Evolutionary conservation across 1,140 invertebrate genomes (phyloP).

Genomic region (Lasioglossum albipes): DNA sequence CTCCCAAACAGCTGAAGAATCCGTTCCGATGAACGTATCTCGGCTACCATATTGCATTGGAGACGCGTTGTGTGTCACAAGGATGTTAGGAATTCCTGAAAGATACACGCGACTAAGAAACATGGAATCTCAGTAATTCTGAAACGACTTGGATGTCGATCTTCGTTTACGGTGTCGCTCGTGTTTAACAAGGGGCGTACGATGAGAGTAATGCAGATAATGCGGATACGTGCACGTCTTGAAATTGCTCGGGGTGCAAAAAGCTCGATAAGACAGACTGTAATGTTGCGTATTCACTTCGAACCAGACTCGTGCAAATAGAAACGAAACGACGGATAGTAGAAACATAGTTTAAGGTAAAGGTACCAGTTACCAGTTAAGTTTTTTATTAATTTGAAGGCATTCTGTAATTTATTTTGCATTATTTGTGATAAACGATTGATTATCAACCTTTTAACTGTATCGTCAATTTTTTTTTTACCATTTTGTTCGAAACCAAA

Average conservation of each 20-base stretch:
- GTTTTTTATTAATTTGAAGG: no score
- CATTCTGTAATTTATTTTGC: no score
- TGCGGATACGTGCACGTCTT: not conserved
- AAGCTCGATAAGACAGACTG: not conserved
- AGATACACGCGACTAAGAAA: not conserved
- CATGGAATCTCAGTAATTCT: constrained; percentile 6
- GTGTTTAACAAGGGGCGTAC: not conserved
- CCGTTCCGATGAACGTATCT: not conserved
- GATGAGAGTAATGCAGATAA: not conserved
- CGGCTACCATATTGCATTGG: no score
- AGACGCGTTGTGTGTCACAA: not conserved
- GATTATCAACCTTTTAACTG: no score
- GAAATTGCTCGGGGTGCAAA: not conserved
- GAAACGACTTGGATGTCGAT: not conserved
- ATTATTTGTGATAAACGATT: no score
- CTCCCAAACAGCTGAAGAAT: not conserved
- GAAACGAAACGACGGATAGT: no score
- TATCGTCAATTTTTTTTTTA: no score
- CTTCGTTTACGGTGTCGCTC: not conserved
- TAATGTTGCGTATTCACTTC: not conserved
- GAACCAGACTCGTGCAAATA: not conserved
- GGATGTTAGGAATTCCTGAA: no score
- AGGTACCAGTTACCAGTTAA: no score
- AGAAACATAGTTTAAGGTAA: no score
- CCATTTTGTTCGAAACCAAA: no score